A percentile compares a stretch with the other conserved stretches of the same genome.
These are phyloP conservation scores for Percopsis transmontana DNA, from an alignment of 2,113 vertebrate genomes.

Conservation along the genomic window DNA sequence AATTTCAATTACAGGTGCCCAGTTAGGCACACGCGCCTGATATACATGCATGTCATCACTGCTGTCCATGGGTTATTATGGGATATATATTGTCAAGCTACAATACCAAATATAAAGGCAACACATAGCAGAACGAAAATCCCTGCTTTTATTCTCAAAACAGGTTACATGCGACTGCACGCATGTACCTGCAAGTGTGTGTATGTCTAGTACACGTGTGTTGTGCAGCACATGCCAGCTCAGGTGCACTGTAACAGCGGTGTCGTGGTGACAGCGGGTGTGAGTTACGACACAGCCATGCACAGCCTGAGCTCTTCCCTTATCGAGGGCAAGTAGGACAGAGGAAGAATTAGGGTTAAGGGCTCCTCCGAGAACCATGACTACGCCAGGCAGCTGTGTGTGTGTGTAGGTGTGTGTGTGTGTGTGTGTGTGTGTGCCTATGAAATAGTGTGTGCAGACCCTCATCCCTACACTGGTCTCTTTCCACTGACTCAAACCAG, in stretches of 20 bases:
- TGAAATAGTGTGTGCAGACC: constrained; percentile 22
- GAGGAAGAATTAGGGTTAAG: constrained; percentile 66
- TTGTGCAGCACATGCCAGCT: background rate
- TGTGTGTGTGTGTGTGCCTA: background rate
- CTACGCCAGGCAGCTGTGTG: constrained; percentile 30
- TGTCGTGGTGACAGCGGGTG: background rate
- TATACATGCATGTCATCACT: constrained; percentile 6
- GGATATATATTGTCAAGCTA: background rate
- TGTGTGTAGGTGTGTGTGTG: constrained; percentile 4
- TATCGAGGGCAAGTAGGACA: constrained; percentile 61
- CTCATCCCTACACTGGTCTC: constrained; percentile 8
- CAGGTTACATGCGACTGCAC: background rate
- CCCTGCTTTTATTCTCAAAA: background rate
- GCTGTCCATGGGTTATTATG: background rate
- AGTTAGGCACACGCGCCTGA: constrained; percentile 18
- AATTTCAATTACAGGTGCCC: constrained; percentile 80
- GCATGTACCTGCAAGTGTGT: background rate
- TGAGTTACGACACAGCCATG: background rate
- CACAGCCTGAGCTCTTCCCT: constrained; percentile 34
- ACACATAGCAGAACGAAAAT: background rate
- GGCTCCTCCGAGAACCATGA: constrained; percentile 56
- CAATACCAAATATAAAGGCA: background rate
- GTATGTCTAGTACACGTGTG: background rate
- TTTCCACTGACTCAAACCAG: background rate
- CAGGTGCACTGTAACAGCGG: background rate